Percentiles rank a stretch among this genome's conserved stretches.
Conservation (phyloP, 1,140 invertebrate species). For the Ooceraea biroi region DNA sequence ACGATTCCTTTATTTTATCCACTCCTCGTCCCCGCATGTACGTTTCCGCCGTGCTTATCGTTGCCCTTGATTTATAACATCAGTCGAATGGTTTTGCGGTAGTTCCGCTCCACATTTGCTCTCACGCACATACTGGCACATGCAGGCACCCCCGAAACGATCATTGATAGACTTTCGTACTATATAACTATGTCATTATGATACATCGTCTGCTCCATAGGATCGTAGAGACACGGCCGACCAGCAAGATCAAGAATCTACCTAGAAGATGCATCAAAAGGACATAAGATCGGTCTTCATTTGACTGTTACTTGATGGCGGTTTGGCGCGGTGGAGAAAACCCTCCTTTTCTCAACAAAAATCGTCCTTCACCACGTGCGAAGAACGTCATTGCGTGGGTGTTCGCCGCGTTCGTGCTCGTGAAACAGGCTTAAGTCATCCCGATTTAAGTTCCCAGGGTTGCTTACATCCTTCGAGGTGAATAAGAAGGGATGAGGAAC, state of each 20-base stretch:
- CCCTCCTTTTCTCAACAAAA: too few relatives aligned
- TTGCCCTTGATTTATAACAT: constrained; percentile 20
- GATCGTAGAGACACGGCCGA: neutral
- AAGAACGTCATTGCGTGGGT: neutral
- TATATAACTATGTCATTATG: too few relatives aligned
- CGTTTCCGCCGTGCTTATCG: constrained; percentile 30
- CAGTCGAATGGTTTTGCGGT: neutral
- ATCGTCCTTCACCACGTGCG: too few relatives aligned
- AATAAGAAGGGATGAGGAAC: neutral
- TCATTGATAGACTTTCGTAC: neutral
- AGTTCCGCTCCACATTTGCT: constrained; percentile 12
- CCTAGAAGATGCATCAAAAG: neutral
- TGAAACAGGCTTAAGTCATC: neutral
- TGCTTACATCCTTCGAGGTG: neutral
- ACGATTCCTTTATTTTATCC: constrained; percentile 26
- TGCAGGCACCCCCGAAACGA: neutral
- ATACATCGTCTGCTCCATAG: too few relatives aligned
- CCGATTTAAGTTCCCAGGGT: neutral
- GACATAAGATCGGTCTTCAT: neutral
- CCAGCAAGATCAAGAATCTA: too few relatives aligned
- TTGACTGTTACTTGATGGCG: too few relatives aligned
- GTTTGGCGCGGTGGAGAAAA: too few relatives aligned
- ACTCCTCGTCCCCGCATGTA: neutral
- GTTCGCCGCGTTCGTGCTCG: neutral
- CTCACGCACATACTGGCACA: neutral